Evolutionary conservation across 2,888 invertebrate species (phyloP).

Genomic region (Podotricha telesiphe): DNA sequence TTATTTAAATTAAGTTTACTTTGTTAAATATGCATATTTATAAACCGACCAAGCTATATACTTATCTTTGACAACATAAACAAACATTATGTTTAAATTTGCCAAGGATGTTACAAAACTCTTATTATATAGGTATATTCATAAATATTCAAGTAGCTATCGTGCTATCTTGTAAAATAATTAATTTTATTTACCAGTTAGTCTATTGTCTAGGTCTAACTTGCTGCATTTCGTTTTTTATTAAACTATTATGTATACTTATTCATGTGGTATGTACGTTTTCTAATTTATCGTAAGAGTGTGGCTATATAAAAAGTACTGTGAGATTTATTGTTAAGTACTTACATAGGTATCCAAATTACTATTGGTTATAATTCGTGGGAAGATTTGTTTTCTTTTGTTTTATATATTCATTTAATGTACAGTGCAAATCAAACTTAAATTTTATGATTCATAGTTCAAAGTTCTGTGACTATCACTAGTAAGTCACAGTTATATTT

Average conservation of each 20-base stretch:
- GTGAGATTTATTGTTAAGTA: not conserved
- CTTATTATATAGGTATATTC: not conserved
- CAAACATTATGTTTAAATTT: slow-evolving; percentile 7
- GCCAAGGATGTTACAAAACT: slow-evolving; percentile 5
- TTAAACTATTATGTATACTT: too few relatives aligned
- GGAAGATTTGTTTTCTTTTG: not conserved
- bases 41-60: too few relatives aligned
- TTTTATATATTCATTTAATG: not conserved
- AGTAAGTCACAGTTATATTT: too few relatives aligned
- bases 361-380: not conserved
- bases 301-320: not conserved
- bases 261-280: too few relatives aligned
- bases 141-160: slow-evolving; percentile 13
- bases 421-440: not conserved
- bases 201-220: not conserved
- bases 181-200: not conserved
- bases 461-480: too few relatives aligned
- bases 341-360: not conserved
- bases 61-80: not conserved
- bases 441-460: not conserved
- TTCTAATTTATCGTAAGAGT: not conserved
- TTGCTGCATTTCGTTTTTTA: too few relatives aligned
- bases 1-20: too few relatives aligned
- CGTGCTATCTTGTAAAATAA: not conserved
- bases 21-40: too few relatives aligned